phyloP scores from a whole-genome alignment of 2,888 invertebrate genomes.

The Thymelicus lineola region DNA sequence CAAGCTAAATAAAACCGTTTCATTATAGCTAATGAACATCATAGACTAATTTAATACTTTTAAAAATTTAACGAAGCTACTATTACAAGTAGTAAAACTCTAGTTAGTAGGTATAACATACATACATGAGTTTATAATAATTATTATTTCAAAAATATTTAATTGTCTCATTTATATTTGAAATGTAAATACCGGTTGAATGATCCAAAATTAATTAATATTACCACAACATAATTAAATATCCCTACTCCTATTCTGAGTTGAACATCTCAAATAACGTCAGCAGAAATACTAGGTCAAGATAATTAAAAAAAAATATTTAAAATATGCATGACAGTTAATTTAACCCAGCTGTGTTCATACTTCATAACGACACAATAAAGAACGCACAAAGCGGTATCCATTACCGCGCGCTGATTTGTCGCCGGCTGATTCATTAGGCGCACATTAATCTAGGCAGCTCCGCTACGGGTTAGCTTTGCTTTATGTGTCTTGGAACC shows the following conservation, averaged over 20 bases:
- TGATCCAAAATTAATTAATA: not conserved
- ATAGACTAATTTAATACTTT: too few species aligned
- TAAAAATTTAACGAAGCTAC: too few species aligned
- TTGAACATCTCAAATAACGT: not conserved
- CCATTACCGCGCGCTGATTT: conserved; percentile 33
- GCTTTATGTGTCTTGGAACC: conserved; percentile 38
- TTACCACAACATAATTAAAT: not conserved
- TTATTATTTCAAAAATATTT: too few species aligned
- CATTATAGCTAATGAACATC: too few species aligned
- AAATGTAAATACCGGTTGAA: not conserved
- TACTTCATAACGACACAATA: conserved; percentile 23
- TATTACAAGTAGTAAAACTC: too few species aligned
- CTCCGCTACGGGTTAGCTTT: not conserved
- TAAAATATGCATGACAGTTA: conserved; percentile 13
- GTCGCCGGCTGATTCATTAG: conserved; percentile 34
- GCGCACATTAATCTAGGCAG: conserved; percentile 23
- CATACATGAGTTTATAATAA: too few species aligned
- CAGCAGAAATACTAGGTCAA: not conserved
- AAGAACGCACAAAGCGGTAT: conserved; percentile 28
- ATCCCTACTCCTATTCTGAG: not conserved
- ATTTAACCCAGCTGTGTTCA: conserved; percentile 30
- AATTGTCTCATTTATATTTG: too few species aligned
- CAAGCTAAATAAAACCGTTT: too few species aligned
- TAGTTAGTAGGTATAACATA: too few species aligned
- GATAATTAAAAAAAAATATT: not conserved